Percentiles rank a stretch among this genome's conserved stretches.
phyloP scores from a whole-genome alignment of 2,888 invertebrate genomes.

The Dynastes maya region DNA sequence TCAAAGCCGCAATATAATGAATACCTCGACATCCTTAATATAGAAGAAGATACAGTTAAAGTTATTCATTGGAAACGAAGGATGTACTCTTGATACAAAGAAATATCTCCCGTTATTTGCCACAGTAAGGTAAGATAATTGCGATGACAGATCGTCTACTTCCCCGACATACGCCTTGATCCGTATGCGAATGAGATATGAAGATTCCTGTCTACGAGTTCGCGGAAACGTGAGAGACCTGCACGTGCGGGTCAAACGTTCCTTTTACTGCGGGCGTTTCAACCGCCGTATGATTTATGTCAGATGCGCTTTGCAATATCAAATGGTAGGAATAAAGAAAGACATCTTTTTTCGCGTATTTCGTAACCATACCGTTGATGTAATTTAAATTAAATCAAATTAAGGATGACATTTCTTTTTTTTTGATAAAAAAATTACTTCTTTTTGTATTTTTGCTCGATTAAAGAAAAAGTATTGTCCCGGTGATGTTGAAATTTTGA shows the following conservation, averaged over 20 bases:
- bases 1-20: neutral
- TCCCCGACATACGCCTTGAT: neutral
- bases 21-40: neutral
- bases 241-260: constrained; percentile 17
- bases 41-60: neutral
- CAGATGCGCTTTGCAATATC: constrained; percentile 13
- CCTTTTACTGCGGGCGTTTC: constrained; percentile 24
- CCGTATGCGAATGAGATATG: constrained; percentile 1
- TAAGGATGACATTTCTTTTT: too few relatives aligned
- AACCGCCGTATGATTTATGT: constrained; percentile 17
- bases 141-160: constrained; percentile 28
- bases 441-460: too few relatives aligned
- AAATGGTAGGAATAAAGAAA: neutral
- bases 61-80: neutral
- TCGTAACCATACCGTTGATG: neutral
- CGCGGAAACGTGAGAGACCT: constrained; percentile 19
- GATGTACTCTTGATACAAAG: constrained; percentile 5
- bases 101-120: constrained; percentile 14
- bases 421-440: too few relatives aligned
- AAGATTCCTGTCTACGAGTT: neutral
- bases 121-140: constrained; percentile 5
- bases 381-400: too few relatives aligned
- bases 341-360: neutral
- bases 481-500: too few relatives aligned
- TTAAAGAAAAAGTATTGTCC: too few relatives aligned